Evolutionary conservation across 2,797 vertebrate genomes (phyloP), one percentile per base, ranked within the genome.

Genomic region (Peromyscus attwateri): DNA sequence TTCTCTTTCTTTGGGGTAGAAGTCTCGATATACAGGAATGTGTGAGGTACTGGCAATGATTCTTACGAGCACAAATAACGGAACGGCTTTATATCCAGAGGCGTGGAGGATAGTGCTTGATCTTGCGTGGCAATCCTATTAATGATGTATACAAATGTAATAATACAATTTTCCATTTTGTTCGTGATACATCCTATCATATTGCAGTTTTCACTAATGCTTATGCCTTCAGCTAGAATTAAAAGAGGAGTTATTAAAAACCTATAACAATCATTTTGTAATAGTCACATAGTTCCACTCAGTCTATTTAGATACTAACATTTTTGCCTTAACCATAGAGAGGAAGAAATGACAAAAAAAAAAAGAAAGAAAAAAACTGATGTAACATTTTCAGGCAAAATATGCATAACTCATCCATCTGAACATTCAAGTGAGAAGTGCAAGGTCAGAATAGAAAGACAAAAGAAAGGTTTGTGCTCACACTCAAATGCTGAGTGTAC

Each of bases 141-240:
- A 96, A 88, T 92, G n/a, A 73, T 76, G 91, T 76, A 90, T 85
- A 95, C 87, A 97, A 95, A 31, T 43, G n/a, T 94, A 93, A 87
- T 37, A 88, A 21, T 94, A 52, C 40, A 84, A 84, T 80, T 91
- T 96, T 92, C 80, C 11, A 46, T 94, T 40, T n/a, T 89, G 73
- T 79, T 96, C 90, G 49, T 79, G 79, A 87, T 71, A 80, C 14
- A 80, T 92, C 25, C 76, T 64, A 85, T 95, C n/a, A 37, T 43
- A 70, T 92, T 88, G 91, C 31, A 46, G 37, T 87, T 91, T 11
- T 70, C 85, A 91, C 87, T 87, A 76, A 88, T 95, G 27, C 71
- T 96, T 95, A 96, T 85, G 37, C 43, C 77, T 93, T 94, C 88
- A 93, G 40, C 57, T 95, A 92, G 34, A 66, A 17, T 92, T 96